These are phyloP conservation scores for Acronicta alni DNA, from an alignment of 2,888 invertebrate species.

Conservation along the genomic window DNA sequence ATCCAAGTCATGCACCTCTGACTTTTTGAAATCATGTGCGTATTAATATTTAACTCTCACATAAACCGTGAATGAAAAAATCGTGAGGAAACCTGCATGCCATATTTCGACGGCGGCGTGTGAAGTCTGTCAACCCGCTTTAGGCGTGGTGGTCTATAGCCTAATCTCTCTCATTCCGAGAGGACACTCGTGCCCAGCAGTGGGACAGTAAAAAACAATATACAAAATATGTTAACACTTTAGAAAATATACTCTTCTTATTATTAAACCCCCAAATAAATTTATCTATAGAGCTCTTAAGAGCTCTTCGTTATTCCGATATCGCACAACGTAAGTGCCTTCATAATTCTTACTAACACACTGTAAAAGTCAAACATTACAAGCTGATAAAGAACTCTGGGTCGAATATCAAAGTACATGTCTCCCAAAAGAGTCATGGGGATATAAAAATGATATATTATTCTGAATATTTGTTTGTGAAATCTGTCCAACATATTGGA, in stretches of 20 bases:
- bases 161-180: too few relatives aligned
- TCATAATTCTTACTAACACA: slow-evolving; percentile 20
- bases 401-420: slow-evolving; percentile 23
- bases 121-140: too few relatives aligned
- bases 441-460: slow-evolving; percentile 64
- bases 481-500: background rate
- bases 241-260: background rate
- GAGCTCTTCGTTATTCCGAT: slow-evolving; percentile 24
- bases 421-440: background rate
- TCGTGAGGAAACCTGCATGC: too few relatives aligned
- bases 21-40: too few relatives aligned
- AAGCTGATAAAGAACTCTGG: slow-evolving; percentile 28
- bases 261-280: background rate
- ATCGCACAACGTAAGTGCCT: slow-evolving; percentile 33
- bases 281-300: slow-evolving; percentile 14
- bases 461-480: slow-evolving; percentile 60
- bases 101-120: too few relatives aligned
- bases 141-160: too few relatives aligned
- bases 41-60: too few relatives aligned
- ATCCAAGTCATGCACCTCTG: too few relatives aligned
- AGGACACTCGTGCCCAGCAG: too few relatives aligned
- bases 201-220: too few relatives aligned
- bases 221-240: too few relatives aligned
- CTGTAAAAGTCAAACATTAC: slow-evolving; percentile 28
- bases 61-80: too few relatives aligned